A percentile compares a stretch with the other conserved stretches of the same genome.
These are phyloP conservation scores for Odontomachus brunneus DNA, from an alignment of 1,140 invertebrate species.

Conservation along the genomic window DNA sequence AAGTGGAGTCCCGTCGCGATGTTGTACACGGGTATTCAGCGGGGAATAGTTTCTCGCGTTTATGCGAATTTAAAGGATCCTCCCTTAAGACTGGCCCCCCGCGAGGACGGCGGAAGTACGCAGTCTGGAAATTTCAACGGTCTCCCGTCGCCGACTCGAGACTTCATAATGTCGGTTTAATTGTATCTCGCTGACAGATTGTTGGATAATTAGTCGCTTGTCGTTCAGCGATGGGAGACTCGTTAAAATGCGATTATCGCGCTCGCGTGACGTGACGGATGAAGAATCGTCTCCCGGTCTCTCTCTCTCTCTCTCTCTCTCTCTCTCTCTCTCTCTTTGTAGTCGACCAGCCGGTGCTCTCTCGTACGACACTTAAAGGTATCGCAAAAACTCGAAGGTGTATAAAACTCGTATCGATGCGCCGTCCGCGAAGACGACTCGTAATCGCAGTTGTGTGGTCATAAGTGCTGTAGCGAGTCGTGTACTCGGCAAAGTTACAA, in stretches of 20 bases:
- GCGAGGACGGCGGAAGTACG: constrained; percentile 37
- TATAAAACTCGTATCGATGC: not conserved
- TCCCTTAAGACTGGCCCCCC: constrained; percentile 52
- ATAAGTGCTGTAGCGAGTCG: not conserved
- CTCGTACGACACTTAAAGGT: too few relatives aligned
- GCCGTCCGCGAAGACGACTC: not conserved
- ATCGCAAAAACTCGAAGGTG: not conserved
- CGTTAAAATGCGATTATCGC: constrained; percentile 47
- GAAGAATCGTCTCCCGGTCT: constrained; percentile 10
- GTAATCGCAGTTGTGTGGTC: constrained; percentile 9
- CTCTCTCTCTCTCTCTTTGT: too few relatives aligned
- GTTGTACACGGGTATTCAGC: constrained; percentile 60
- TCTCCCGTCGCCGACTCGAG: constrained; percentile 24
- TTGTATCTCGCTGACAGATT: constrained; percentile 57
- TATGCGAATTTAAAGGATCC: constrained; percentile 69
- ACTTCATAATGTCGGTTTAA: constrained; percentile 59
- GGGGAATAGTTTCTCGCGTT: constrained; percentile 70
- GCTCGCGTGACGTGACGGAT: constrained; percentile 13
- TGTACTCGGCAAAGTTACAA: not conserved
- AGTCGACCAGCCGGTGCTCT: too few relatives aligned
- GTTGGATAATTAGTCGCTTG: constrained; percentile 54
- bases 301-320: too few relatives aligned
- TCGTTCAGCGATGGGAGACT: constrained; percentile 32
- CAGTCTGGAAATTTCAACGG: constrained; percentile 53
- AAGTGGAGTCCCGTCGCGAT: constrained; percentile 56